phyloP scores from a whole-genome alignment of 2,113 vertebrate genomes.

The Nothoprocta perdicaria region DNA sequence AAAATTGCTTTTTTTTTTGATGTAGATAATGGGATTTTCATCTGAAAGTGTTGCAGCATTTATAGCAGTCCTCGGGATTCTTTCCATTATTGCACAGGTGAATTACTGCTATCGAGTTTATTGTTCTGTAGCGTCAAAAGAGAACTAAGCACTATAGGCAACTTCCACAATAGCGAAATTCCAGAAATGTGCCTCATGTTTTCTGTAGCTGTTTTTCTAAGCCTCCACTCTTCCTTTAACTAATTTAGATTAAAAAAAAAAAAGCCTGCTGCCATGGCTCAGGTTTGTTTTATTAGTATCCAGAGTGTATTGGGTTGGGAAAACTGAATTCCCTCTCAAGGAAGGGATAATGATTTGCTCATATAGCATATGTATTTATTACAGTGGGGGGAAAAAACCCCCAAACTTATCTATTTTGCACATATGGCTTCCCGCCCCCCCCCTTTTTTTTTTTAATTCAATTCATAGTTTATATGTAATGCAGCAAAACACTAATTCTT shows the following conservation, averaged over 20 bases:
- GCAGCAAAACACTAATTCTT: neutral
- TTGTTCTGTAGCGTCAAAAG: neutral
- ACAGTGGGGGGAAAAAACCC: neutral
- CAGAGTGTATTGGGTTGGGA: neutral
- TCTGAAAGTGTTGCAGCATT: constrained; percentile 89
- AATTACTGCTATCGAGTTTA: neutral
- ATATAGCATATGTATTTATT: neutral
- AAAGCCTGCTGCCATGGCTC: neutral
- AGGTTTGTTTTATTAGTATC: neutral
- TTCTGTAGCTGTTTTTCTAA: neutral
- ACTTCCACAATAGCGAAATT: accelerated
- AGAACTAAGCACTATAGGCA: neutral
- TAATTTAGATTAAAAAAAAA: neutral
- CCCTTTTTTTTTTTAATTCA: neutral
- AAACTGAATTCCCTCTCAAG: neutral
- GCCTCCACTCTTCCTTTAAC: neutral
- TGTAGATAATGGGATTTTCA: constrained; percentile 90
- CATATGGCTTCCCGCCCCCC: neutral
- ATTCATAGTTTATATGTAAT: neutral
- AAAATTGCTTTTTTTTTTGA: constrained; percentile 11
- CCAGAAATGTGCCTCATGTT: neutral
- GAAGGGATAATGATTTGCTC: neutral
- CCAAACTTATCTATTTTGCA: neutral
- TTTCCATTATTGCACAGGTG: constrained; percentile 91
- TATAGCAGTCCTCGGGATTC: constrained; percentile 89